phyloP scores from a whole-genome alignment of 2,888 invertebrate genomes.

The Pseudococcus viburni region DNA sequence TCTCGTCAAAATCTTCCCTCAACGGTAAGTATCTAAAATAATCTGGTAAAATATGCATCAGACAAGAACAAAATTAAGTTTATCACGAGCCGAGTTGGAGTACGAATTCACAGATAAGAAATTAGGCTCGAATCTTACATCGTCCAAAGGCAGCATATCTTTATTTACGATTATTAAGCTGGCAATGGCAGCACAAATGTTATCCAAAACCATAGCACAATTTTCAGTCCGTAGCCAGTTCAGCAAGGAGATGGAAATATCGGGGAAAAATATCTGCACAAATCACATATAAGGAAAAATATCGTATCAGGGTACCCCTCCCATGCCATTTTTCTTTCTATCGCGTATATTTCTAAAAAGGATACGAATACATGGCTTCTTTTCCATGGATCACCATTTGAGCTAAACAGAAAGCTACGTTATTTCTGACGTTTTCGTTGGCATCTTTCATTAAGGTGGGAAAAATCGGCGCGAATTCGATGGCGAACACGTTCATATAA shows the following conservation, averaged over 20 bases:
- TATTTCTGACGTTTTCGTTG: constrained; percentile 47
- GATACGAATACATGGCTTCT: constrained; percentile 60
- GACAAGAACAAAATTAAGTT: no score
- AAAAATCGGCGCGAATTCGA: constrained; percentile 58
- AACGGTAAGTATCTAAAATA: constrained; percentile 58
- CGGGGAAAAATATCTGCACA: constrained; percentile 51
- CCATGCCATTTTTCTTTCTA: no score
- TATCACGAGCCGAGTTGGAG: no score
- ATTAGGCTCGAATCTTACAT: neutral
- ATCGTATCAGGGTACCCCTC: neutral
- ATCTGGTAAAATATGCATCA: neutral
- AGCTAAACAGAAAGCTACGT: constrained; percentile 54
- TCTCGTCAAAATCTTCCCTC: constrained; percentile 62
- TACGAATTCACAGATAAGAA: no score
- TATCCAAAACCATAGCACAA: constrained; percentile 59
- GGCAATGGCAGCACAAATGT: constrained; percentile 59
- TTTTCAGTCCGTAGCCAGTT: constrained; percentile 54
- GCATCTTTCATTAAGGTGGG: constrained; percentile 51
- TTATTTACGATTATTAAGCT: constrained; percentile 58
- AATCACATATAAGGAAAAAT: neutral
- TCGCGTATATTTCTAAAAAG: neutral
- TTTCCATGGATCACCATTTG: constrained; percentile 58
- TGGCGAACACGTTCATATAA: constrained; percentile 55
- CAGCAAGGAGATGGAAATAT: constrained; percentile 7
- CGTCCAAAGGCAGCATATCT: constrained; percentile 37